Evolutionary conservation across 1,140 invertebrate genomes (phyloP).

Genomic region (Bactericera cockerelli): DNA sequence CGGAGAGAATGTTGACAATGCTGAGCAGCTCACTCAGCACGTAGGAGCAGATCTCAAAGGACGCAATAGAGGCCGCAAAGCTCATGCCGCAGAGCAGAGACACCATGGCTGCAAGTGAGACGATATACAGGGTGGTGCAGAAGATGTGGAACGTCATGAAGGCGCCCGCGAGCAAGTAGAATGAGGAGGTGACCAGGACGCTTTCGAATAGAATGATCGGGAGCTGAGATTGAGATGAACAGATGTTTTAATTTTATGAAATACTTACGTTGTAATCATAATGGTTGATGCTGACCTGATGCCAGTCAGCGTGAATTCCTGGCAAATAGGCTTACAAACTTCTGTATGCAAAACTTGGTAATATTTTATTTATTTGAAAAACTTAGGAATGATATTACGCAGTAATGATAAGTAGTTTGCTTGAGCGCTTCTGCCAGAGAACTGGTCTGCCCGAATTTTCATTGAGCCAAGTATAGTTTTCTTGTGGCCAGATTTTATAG

Average conservation of each 20-base stretch:
- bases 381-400: no score
- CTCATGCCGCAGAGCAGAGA: background rate
- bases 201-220: background rate
- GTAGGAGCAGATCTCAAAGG: background rate
- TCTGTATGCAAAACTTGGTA: no score
- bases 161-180: background rate
- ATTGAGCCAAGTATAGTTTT: no score
- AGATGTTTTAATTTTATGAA: background rate
- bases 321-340: no score
- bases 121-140: background rate
- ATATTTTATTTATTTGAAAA: no score
- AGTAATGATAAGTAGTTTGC: no score
- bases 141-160: background rate
- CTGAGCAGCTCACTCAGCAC: background rate
- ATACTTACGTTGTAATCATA: background rate
- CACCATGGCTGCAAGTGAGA: background rate
- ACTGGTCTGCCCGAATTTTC: no score
- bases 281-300: background rate
- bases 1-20: background rate
- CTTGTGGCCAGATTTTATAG: no score
- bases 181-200: background rate
- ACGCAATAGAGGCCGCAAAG: background rate
- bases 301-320: no score
- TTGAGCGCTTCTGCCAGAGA: no score
- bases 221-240: background rate